Evolutionary conservation across 2,113 vertebrate genomes (phyloP).

Genomic region (Phalacrocorax carbo): DNA sequence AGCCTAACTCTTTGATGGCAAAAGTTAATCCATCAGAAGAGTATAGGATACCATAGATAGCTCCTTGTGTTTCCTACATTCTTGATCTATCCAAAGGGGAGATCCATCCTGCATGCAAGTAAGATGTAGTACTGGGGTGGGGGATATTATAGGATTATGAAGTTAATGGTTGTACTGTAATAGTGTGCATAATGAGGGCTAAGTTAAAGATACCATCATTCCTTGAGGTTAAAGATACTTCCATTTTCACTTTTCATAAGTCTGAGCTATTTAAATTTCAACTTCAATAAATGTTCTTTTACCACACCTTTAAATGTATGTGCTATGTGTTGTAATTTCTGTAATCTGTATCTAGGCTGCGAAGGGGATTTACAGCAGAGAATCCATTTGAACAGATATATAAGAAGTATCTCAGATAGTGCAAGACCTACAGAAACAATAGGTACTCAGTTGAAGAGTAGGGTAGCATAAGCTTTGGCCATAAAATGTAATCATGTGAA

Average conservation of each 20-base stretch:
- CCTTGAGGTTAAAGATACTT: not conserved
- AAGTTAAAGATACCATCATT: not conserved
- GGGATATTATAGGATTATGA: not conserved
- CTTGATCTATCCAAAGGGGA: not conserved
- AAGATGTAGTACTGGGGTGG: not conserved
- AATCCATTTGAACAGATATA: not conserved
- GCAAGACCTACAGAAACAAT: not conserved
- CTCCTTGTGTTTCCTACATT: not conserved
- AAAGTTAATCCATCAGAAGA: not conserved
- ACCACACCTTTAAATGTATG: not conserved
- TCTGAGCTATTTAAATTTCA: not conserved
- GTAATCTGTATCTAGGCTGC: not conserved
- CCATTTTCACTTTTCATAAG: not conserved
- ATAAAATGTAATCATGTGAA: not conserved
- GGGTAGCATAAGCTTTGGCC: not conserved
- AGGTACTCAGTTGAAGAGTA: not conserved
- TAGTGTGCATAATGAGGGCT: not conserved
- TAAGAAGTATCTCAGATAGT: not conserved
- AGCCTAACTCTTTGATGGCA: not conserved
- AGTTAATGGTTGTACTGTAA: not conserved
- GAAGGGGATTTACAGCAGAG: not conserved
- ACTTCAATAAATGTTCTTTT: not conserved
- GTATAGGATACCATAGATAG: not conserved
- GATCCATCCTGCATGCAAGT: not conserved
- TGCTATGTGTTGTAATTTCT: not conserved